These are phyloP conservation scores for Pinna nobilis DNA, from an alignment of 1,140 invertebrate genomes.

Conservation along the genomic window DNA sequence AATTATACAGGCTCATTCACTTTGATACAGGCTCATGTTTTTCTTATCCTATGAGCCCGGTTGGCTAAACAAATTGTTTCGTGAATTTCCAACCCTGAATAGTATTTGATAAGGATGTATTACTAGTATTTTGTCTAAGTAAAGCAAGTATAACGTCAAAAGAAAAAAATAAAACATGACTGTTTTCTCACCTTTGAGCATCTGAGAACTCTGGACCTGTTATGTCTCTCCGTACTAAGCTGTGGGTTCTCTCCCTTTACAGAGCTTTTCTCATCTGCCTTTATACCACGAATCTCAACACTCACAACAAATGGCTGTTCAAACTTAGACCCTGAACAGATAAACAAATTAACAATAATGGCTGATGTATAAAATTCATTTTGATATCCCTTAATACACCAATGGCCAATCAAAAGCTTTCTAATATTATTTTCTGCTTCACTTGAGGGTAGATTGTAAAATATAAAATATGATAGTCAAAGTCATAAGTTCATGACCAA, in stretches of 20 bases:
- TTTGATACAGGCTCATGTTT: too few relatives aligned
- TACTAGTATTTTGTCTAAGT: slow-evolving; percentile 92
- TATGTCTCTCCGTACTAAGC: slow-evolving; percentile 81
- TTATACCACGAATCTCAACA: slow-evolving; percentile 87
- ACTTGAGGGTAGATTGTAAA: too few relatives aligned
- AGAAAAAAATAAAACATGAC: slow-evolving; percentile 37
- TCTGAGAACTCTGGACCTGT: slow-evolving; percentile 86
- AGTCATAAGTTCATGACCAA: too few relatives aligned
- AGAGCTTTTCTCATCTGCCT: slow-evolving; percentile 72
- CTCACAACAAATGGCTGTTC: slow-evolving; percentile 91
- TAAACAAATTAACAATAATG: background rate
- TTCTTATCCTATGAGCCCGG: too few relatives aligned
- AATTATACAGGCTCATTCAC: too few relatives aligned
- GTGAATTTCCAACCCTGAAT: slow-evolving; percentile 87
- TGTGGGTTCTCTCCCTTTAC: slow-evolving; percentile 77
- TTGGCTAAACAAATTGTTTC: too few relatives aligned
- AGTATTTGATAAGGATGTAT: slow-evolving; percentile 89
- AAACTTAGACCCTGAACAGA: slow-evolving; percentile 82
- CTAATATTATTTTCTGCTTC: too few relatives aligned
- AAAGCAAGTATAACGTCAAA: slow-evolving; percentile 91
- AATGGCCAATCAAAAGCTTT: too few relatives aligned
- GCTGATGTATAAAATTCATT: too few relatives aligned
- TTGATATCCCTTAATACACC: too few relatives aligned
- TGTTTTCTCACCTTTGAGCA: slow-evolving; percentile 80
- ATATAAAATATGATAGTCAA: too few relatives aligned